Base-by-base conservation (phyloP, 2,888 invertebrate genomes). In the Ormyrus pomaceus region DNA sequence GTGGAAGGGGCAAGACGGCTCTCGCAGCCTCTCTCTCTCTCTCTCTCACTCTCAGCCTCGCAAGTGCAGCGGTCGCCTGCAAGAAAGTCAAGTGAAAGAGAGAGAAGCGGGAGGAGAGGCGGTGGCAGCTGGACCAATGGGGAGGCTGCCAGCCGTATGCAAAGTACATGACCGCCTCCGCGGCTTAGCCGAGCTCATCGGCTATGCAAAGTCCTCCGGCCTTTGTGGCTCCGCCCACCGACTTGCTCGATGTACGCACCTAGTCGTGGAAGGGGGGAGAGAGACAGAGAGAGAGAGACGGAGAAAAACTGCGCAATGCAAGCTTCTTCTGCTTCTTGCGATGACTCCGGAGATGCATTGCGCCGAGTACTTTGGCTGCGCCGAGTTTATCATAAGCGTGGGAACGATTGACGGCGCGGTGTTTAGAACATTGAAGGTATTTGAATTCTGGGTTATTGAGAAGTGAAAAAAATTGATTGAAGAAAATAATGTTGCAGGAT, bases 151-250 rank as follows among this genome's bases (percentile, higher is more conserved):
- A 85, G 85, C 85, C 86, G 88, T 90, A 90, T 90, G 89, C 89
- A 90, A 90, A 89, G 87, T 86, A 86, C 87, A 85, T 84, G 85
- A 86, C 87, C 89, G 88, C 88, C 89, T 88, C 88, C 87, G 83
- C 84, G 83, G 83, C 81, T 55, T 34, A 8, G 62, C 75, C n/a
- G 66, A 13, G n/a, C 74, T 89, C 88, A 88, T 88, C 86, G 88
- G 82, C 86, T 89, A 89, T 89, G 88, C 88, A 89, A 89, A 89
- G 85, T 88, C 87, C 83, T 84, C 84, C 19, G 83, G 83, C 83
- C 34, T 34, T 34, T 7, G 53, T 58, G 78, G 87, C 89, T 87
- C 89, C 88, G 89, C 88, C 88, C 88, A 87, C 86, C 58, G 65
- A 61, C 55, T 75, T 13, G 34, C 34, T 34, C 34, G 34, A 34